Conservation (phyloP, 2,888 invertebrate species). For the Drosophila sordidapex region DNA sequence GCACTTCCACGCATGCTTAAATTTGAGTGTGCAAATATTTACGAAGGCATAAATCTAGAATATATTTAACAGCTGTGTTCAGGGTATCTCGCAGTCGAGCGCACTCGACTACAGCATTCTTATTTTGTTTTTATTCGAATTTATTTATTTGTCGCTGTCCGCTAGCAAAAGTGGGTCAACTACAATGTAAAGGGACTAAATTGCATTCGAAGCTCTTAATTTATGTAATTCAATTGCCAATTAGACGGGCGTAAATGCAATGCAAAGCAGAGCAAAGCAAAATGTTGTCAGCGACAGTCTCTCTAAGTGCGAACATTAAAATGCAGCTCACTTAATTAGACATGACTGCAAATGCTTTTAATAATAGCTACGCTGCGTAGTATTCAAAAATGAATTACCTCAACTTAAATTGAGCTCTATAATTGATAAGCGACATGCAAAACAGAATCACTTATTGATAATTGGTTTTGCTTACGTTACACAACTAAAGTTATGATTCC, state of each 20-base stretch:
- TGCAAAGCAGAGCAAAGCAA: slow-evolving; percentile 3
- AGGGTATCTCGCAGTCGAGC: neutral
- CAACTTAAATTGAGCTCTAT: neutral
- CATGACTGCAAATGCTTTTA: slow-evolving; percentile 4
- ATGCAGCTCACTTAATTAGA: slow-evolving; percentile 2
- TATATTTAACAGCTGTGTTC: neutral
- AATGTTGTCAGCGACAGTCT: slow-evolving; percentile 20
- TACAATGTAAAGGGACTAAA: slow-evolving; percentile 49
- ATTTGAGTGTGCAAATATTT: neutral
- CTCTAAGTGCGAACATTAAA: slow-evolving; percentile 40
- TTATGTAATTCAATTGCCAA: slow-evolving; percentile 69
- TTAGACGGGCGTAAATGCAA: slow-evolving; percentile 49
- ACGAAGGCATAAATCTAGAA: neutral
- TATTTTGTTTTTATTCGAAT: neutral
- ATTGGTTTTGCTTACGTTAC: neutral
- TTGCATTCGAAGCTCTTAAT: slow-evolving; percentile 62
- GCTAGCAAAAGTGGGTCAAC: slow-evolving; percentile 60
- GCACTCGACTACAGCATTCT: neutral
- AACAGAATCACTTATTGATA: neutral
- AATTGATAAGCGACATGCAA: neutral
- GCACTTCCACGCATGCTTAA: neutral
- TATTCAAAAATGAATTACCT: neutral
- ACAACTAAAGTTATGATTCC: neutral
- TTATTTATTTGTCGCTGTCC: neutral
- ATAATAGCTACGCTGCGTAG: neutral